These are phyloP conservation scores for Gadopsis bispinosus DNA, from an alignment of 2,797 vertebrate species.

Conservation along the genomic window DNA sequence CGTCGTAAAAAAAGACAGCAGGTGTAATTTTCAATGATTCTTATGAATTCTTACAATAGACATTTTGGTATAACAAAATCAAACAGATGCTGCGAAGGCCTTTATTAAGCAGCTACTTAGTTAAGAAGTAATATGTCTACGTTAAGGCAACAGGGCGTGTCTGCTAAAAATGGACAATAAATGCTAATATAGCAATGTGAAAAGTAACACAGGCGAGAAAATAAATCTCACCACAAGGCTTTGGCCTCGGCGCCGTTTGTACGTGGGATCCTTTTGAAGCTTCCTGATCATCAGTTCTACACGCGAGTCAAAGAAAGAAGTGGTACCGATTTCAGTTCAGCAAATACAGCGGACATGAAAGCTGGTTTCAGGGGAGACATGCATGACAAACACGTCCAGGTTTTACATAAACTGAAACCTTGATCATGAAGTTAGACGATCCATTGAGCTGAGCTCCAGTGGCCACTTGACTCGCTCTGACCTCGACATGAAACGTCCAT, in stretches of 20 bases:
- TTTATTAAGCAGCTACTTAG: not conserved
- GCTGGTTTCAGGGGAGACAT: not conserved
- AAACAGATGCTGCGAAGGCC: too few species aligned
- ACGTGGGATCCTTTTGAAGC: slow-evolving; percentile 12
- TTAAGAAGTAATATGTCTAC: not conserved
- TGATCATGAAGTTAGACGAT: not conserved
- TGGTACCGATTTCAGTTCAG: slow-evolving; percentile 32
- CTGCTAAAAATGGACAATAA: not conserved
- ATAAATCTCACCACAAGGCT: not conserved
- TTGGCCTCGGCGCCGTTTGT: slow-evolving; percentile 17
- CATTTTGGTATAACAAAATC: too few species aligned
- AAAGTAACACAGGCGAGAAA: too few species aligned
- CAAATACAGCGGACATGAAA: slow-evolving; percentile 39
- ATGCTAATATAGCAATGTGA: too few species aligned
- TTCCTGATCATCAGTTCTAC: slow-evolving; percentile 50
- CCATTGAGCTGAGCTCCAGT: not conserved
- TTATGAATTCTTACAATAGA: not conserved
- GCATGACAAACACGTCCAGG: not conserved
- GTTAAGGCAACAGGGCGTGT: too few species aligned
- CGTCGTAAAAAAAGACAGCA: not conserved
- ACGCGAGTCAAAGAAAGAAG: slow-evolving; percentile 43
- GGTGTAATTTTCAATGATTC: not conserved
- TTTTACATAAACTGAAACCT: slow-evolving; percentile 9
- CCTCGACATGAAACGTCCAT: not conserved
- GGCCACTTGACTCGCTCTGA: not conserved